Evolutionary conservation across 1,140 invertebrate species (phyloP).

Genomic region (Myzus persicae): DNA sequence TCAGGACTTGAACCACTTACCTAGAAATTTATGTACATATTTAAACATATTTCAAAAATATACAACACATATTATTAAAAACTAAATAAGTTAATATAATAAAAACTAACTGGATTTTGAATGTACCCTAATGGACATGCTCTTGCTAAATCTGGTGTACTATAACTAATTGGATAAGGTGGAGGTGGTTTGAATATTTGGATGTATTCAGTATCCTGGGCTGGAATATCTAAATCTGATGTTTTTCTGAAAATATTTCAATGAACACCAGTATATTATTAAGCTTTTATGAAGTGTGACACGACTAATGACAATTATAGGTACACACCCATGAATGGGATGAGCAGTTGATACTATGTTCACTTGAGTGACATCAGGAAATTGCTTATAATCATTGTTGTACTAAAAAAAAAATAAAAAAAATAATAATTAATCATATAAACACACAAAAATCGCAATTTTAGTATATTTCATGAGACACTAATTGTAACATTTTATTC

Average conservation of each 20-base stretch:
- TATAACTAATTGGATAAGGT: conserved; percentile 81
- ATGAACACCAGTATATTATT: conserved; percentile 59
- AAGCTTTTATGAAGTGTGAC: neutral
- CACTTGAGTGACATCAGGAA: conserved; percentile 58
- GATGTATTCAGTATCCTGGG: conserved; percentile 28
- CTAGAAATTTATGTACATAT: conserved; percentile 64
- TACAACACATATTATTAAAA: neutral
- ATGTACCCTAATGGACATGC: conserved; percentile 41
- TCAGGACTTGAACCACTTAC: conserved; percentile 80
- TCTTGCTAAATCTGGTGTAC: conserved; percentile 79
- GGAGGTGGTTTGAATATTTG: conserved; percentile 83
- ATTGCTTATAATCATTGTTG: conserved; percentile 53
- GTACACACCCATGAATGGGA: conserved; percentile 51
- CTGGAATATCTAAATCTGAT: conserved; percentile 60
- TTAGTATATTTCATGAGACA: neutral
- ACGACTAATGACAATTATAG: conserved; percentile 44
- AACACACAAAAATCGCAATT: neutral
- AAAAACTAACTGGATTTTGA: conserved; percentile 45
- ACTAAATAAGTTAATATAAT: neutral
- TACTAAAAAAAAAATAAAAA: conserved; percentile 25
- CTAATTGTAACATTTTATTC: neutral
- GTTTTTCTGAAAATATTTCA: conserved; percentile 62
- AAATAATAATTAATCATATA: neutral
- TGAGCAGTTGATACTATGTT: conserved; percentile 16
- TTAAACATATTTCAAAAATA: neutral